Evolutionary conservation across 2,113 vertebrate species (phyloP).

Genomic region (Lathamus discolor): DNA sequence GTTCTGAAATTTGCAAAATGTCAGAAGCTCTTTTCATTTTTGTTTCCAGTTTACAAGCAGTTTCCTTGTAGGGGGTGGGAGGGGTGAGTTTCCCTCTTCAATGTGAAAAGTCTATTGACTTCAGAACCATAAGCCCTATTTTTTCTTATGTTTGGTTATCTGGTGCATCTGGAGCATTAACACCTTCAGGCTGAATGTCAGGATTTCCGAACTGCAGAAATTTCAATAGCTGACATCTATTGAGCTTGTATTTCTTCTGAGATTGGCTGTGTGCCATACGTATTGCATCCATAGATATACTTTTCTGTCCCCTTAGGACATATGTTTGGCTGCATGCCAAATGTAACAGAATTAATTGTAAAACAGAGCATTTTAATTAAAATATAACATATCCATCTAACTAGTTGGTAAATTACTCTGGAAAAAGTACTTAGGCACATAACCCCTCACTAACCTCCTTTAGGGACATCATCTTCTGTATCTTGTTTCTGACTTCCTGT

Average conservation of each 20-base stretch:
- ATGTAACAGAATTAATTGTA: constrained; percentile 25
- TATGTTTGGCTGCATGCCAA: constrained; percentile 19
- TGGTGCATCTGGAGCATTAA: neutral
- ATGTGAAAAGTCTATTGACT: neutral
- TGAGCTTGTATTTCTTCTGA: constrained; percentile 14
- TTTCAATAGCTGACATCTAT: constrained; percentile 31
- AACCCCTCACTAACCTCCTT: constrained; percentile 31
- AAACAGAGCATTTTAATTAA: neutral
- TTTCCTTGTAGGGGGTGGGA: neutral
- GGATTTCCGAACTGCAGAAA: constrained; percentile 29
- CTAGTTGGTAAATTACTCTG: neutral
- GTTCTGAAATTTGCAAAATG: neutral
- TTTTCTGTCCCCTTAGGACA: constrained; percentile 7
- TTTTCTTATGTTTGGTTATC: neutral
- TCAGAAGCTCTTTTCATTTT: neutral
- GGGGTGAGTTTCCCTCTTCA: neutral
- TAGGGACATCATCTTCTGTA: constrained; percentile 14
- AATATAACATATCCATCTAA: neutral
- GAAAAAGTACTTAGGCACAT: neutral
- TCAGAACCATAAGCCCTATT: neutral
- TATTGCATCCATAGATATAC: neutral
- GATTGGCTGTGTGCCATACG: neutral
- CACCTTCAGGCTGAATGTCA: neutral
- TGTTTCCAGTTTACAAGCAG: neutral
- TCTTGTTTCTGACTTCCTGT: constrained; percentile 27